Evolutionary conservation across 2,113 vertebrate genomes (phyloP), one percentile per base, ranked within the genome.

Genomic region (Sitta europaea): DNA sequence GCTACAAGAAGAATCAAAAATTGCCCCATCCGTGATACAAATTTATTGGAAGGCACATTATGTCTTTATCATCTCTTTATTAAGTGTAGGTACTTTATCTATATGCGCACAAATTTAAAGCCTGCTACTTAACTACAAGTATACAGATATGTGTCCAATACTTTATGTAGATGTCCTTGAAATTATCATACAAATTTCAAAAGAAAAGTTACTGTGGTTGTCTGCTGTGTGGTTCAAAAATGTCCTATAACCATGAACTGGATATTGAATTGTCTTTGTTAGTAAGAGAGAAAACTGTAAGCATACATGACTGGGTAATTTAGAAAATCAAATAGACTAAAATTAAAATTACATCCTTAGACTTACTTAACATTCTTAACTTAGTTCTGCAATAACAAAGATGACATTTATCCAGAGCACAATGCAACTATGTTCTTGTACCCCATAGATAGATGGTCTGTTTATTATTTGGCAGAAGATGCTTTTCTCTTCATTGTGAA

Each of bases 401-500:
- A 83, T 55, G 35, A 83, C 19, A 53, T 86, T 91, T 79, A 95
- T 17, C 24, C 58, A 81, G 24, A 93, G 35, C 51, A 96, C 7
- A 91, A 75, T 53, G 38, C 96, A 93, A 71, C 73, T 84, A 50
- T 75, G 74, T 68, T 82, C 61, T 83, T 86, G 20, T 54, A 91
- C 40, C 40, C 62, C 27, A 53, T 61, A 73, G 54, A 86, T 73
- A 72, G 83, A 89, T 5, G 3, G 42, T 81, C 62, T 86, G 48
- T 84, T 95, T 28, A 92, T 36, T 89, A 76, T 87, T 74, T 96
- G 83, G 62, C 74, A 82, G 24, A 80, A 40, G 48, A 87, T n/a
- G 18, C 42, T 94, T 66, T 94, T 76, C 57, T 87, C 57, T 94
- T 94, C 51, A 57, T 65, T 78, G 29, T 91, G 77, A 81, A 95